Base-by-base conservation (phyloP, 1,140 invertebrate species). In the Meteorus sp. region DNA sequence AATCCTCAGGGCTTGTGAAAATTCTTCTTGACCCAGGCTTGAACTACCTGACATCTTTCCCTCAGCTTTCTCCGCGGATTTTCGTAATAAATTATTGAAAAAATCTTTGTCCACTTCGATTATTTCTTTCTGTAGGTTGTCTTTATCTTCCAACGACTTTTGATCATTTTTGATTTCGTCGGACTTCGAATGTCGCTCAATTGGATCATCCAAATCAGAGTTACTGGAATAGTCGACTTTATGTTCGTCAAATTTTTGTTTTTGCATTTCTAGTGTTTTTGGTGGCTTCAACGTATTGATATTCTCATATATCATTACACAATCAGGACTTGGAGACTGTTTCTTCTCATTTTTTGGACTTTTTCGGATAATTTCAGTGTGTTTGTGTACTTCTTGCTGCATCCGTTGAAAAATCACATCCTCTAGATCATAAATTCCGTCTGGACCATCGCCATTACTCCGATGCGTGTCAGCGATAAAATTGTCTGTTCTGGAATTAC, bases 51-150 rank as follows among this genome's bases (percentile, higher is more conserved):
- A 76, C 13, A 79, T 69, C 2, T 72, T 66, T 8, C 73, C 69
- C 9, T 77, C 75, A 0, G 35, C 61, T 48, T 64, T 75, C 47
- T 78, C 74, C n/a, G 71, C 72, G 0, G 77, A 74, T 41, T 43
- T 66, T 23, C 67, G 72, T 9, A 79, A 51, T 17, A 78, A 60
- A 64, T 70, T 67, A 20, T 75, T 75, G 29, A 80, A 80, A 47
- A 79, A 80, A 44, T 76, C 71, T 45, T 79, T 75, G 31, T 79
- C 78, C 0, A 79, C 77, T n/a, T 80, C 78, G 0, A 71, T 79
- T 19, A 80, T 79, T 60, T 80, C 77, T 45, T 80, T 79, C 20
- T 75, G 70, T 3, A 80, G 33, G 61, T 67, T 79, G 4, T 77
- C 74, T 19, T 78, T 77, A 8, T 69, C 67, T 1, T 64, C 65